Conservation (phyloP, 2,888 invertebrate species). For the Euproctis similis region DNA sequence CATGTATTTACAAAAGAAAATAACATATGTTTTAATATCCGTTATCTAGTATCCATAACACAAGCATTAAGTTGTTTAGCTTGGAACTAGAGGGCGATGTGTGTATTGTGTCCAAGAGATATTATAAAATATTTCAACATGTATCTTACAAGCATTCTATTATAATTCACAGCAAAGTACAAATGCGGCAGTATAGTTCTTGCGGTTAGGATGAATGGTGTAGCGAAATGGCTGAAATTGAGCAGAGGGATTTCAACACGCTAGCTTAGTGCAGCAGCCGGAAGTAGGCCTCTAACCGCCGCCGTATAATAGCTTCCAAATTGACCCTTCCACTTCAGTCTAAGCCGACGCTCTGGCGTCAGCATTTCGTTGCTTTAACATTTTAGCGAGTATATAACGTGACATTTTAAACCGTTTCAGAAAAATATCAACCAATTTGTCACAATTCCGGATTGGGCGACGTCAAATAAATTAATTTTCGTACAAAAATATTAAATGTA, state of each 20-base stretch:
- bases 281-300: slow-evolving; percentile 72
- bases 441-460: slow-evolving; percentile 13
- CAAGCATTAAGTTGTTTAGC: too few species aligned
- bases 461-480: slow-evolving; percentile 48
- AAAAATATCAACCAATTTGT: slow-evolving; percentile 23
- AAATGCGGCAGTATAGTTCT: too few species aligned
- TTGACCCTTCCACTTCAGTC: slow-evolving; percentile 63
- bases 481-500: slow-evolving; percentile 46
- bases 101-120: too few species aligned
- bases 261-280: slow-evolving; percentile 71
- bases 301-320: slow-evolving; percentile 72
- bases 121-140: too few species aligned
- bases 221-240: slow-evolving; percentile 65
- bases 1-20: too few species aligned
- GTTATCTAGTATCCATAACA: too few species aligned
- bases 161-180: too few species aligned
- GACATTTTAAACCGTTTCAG: too few species aligned
- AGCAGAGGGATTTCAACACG: slow-evolving; percentile 63
- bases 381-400: background rate
- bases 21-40: too few species aligned
- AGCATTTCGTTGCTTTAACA: slow-evolving; percentile 12
- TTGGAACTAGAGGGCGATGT: too few species aligned
- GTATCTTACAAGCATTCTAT: too few species aligned
- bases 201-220: slow-evolving; percentile 52
- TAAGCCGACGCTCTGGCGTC: slow-evolving; percentile 37